Evolutionary conservation across 1,140 invertebrate species (phyloP), one percentile per base, ranked within the genome.

Genomic region (Drosophila tsacasi): DNA sequence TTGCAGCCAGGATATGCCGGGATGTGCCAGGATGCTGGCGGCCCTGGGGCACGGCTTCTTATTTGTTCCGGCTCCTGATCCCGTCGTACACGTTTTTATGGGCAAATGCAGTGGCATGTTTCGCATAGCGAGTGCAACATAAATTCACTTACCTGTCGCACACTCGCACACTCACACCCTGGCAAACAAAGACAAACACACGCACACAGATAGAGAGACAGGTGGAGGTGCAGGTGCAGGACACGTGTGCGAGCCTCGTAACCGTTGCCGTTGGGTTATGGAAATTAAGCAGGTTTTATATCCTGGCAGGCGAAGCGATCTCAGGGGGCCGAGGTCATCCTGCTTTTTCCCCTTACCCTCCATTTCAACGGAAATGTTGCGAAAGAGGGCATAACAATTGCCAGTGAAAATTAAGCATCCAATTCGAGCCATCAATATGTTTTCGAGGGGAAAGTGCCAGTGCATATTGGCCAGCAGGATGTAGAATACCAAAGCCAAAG

Each of bases 111-210:
- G 83, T 87, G 83, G 83, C 83, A 86, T 83, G 80, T 86, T 86
- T 86, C 83, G 80, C 83, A 87, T 87, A 80, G 60, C 76, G 61
- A 80, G 83, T 87, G 83, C 83, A 86, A 83, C 83, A 86, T 86
- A 86, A 86, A 86, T 86, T 86, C 80, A 83, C 76, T 80, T 83
- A 83, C 80, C 76, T 86, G 83, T 80, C 83, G 71, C 76, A 76
- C 83, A 86, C 66, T 54, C 30, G 59, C 19, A 65, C 50, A 62
- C n/a, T 30, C 46, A 65, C 40, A 60, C 39, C 35, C 12, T 40
- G 30, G 37, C 23, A 23, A n/a, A 54, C 32, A 57, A 71, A 54
- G 42, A 37, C 50, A 47, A 35, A 39, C 12, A 19, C 30, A 62
- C n/a, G 54, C 32, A 76, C 27, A 25, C 7, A 25, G 23, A 27